Evolutionary conservation across 1,140 invertebrate species (phyloP), one percentile per base, ranked within the genome.

Genomic region (Acarapis woodi): DNA sequence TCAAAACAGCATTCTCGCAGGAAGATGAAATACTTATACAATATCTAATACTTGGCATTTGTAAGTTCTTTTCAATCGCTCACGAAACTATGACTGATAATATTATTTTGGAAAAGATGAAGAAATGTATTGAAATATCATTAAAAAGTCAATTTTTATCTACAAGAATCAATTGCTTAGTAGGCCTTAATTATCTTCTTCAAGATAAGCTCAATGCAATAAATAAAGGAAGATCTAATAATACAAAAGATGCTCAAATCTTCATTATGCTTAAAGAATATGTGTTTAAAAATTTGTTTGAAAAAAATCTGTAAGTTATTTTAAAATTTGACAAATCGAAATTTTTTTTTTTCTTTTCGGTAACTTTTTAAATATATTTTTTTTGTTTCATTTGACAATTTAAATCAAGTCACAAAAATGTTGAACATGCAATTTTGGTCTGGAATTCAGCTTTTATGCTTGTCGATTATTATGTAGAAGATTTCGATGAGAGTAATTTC

Each of bases 151-250:
- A 57, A 10, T 68, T 69, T 48, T 46, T 73, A 9, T 59, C 69
- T 2, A 65, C 67, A 12, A 62, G 66, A 48, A 64, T 72, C 26
- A 62, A 68, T 9, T 62, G 68, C 21, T 51, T 80, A 15, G 65
- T 73, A 49, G 74, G 74, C 2, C 53, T 71, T n/a, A 54, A 78
- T 4, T 78, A 74, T 52, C 51, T 82, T 31, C 55, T 80, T n/a
- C n/a, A n/a, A 67, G 62, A 70, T 43, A 43, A 50, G 38, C 47
- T 51, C 20, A 46, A 53, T 28, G 43, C 46, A 34, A 20, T 38
- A 31, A 25, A 38, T 35, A 38, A 32, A 22, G 43, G 44, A 32
- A n/a, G n/a, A n/a, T n/a, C n/a, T n/a, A n/a, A n/a, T n/a, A n/a
- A n/a, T n/a, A n/a, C n/a, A n/a, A 66, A 69, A 40, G 62, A 67